These are phyloP conservation scores for Novumbra hubbsi DNA, from an alignment of 2,797 vertebrate genomes.

Conservation along the genomic window DNA sequence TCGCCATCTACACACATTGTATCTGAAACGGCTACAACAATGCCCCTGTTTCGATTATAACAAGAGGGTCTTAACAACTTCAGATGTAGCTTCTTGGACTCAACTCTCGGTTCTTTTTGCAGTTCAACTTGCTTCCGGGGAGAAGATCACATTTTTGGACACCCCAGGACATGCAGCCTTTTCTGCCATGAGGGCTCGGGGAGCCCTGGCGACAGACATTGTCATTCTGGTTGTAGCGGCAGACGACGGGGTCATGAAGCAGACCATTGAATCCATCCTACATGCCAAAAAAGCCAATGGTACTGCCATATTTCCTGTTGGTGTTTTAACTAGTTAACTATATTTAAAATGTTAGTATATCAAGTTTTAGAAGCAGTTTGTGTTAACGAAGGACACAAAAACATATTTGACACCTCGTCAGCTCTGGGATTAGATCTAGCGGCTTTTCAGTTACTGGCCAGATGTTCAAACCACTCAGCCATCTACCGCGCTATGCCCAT, in stretches of 20 bases:
- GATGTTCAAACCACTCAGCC: too few species aligned
- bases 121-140: constrained; percentile 85
- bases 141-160: constrained; percentile 93
- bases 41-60: neutral
- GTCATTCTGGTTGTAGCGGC: constrained; percentile 91
- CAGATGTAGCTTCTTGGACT: neutral
- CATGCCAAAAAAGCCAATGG: constrained; percentile 79
- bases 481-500: neutral
- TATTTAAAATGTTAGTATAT: too few species aligned
- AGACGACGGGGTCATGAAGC: constrained; percentile 94
- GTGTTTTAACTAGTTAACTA: neutral
- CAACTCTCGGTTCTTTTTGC: constrained; percentile 10
- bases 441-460: too few species aligned
- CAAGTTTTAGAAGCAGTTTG: too few species aligned
- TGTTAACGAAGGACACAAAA: too few species aligned
- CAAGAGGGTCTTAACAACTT: neutral
- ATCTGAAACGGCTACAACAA: neutral
- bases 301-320: neutral
- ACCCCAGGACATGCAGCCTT: constrained; percentile 96
- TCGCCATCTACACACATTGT: neutral
- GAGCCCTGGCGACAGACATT: constrained; percentile 88
- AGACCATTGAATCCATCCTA: constrained; percentile 91
- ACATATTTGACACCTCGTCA: too few species aligned
- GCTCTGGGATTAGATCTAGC: too few species aligned
- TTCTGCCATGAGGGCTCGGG: constrained; percentile 90